phyloP scores from a whole-genome alignment of 2,797 vertebrate species.

The Leptoclinus maculatus region DNA sequence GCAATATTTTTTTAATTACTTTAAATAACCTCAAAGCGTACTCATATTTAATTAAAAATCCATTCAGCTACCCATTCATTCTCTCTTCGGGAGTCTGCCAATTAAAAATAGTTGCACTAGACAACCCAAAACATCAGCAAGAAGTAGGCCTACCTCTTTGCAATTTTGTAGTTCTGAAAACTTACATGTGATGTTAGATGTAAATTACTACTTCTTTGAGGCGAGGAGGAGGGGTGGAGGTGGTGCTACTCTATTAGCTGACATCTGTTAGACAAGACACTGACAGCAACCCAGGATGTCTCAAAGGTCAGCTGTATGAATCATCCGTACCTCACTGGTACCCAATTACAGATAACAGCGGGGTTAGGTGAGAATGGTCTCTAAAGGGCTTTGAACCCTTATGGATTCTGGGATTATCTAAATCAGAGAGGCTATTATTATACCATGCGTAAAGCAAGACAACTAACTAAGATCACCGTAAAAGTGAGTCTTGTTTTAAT shows the following conservation, averaged over 20 bases:
- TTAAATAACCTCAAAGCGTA: conserved; percentile 14
- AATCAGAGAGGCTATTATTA: conserved; percentile 25
- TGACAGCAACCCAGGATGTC: conserved; percentile 31
- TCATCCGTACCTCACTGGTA: conserved; percentile 31
- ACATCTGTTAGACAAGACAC: conserved; percentile 43
- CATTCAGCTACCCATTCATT: neutral
- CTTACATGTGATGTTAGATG: neutral
- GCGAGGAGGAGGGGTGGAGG: neutral
- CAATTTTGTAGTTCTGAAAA: neutral
- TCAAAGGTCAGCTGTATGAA: conserved; percentile 50
- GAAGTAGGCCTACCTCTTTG: neutral
- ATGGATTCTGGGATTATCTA: conserved; percentile 33
- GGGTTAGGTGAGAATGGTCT: conserved; percentile 22
- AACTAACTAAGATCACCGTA: conserved; percentile 9
- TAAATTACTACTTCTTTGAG: neutral
- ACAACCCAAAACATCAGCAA: neutral
- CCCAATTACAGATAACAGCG: conserved; percentile 56
- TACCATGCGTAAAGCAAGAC: conserved; percentile 2
- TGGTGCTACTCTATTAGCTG: conserved; percentile 14
- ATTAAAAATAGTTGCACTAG: neutral
- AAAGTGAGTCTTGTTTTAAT: conserved; percentile 8
- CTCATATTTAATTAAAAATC: conserved; percentile 5
- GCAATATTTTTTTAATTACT: too few relatives aligned
- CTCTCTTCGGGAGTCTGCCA: neutral
- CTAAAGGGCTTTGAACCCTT: conserved; percentile 15